These are phyloP conservation scores for Hippocampus abdominalis DNA, from an alignment of 2,113 vertebrate genomes.

Conservation along the genomic window DNA sequence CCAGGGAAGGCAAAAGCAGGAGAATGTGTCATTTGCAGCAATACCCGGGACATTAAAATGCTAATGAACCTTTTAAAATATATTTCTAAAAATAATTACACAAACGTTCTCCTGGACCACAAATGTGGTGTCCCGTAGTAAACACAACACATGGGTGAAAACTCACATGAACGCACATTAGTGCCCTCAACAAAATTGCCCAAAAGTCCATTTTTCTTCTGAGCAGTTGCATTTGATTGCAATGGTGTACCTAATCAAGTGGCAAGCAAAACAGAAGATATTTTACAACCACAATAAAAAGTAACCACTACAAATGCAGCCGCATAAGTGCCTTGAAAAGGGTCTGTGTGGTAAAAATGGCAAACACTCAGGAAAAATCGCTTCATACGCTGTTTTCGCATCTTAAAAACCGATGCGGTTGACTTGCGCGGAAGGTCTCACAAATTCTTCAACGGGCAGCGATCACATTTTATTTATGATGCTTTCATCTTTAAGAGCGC, in stretches of 20 bases:
- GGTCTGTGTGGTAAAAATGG: constrained; percentile 19
- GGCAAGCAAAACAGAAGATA: not conserved
- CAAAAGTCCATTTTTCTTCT: not conserved
- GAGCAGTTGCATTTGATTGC: not conserved
- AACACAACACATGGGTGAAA: not conserved
- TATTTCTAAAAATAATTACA: not conserved
- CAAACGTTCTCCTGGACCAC: not conserved
- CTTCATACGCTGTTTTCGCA: constrained; percentile 25
- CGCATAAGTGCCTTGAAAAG: constrained; percentile 15
- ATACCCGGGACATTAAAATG: not conserved
- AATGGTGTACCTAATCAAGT: constrained; percentile 1
- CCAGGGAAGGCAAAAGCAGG: not conserved
- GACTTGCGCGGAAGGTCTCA: constrained; percentile 16
- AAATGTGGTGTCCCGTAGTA: not conserved
- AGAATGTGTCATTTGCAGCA: not conserved
- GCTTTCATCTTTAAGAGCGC: constrained; percentile 32
- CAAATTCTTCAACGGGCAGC: constrained; percentile 14
- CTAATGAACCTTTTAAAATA: not conserved
- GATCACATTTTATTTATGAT: constrained; percentile 18
- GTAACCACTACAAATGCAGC: constrained; percentile 9
- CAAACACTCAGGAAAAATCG: constrained; percentile 23
- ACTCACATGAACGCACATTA: too few species aligned
- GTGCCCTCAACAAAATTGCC: too few species aligned
- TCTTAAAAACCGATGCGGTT: constrained; percentile 16
- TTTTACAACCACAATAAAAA: constrained; percentile 3